A percentile compares a stretch with the other conserved stretches of the same genome.
These are phyloP conservation scores for Buathra laborator DNA, from an alignment of 2,888 invertebrate genomes.

Conservation along the genomic window DNA sequence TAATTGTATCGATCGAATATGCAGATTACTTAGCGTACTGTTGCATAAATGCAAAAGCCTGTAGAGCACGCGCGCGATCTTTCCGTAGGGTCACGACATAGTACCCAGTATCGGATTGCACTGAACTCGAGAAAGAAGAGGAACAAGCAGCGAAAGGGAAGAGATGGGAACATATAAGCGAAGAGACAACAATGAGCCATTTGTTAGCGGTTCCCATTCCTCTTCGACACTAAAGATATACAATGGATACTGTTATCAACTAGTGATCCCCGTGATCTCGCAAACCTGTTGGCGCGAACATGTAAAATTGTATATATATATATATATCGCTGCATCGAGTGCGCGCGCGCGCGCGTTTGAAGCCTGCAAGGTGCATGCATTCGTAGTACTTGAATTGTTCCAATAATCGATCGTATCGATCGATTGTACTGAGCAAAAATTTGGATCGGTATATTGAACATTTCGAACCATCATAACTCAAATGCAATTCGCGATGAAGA, in stretches of 20 bases:
- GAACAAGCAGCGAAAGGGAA: slow-evolving; percentile 17
- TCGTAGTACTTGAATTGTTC: not conserved
- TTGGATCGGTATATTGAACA: not conserved
- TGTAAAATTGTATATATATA: not conserved
- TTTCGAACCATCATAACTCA: not conserved
- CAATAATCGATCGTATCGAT: not conserved
- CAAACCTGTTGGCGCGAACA: slow-evolving; percentile 71
- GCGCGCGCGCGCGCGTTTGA: slow-evolving; percentile 11
- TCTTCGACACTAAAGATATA: slow-evolving; percentile 71
- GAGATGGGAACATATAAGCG: slow-evolving; percentile 52
- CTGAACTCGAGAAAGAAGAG: slow-evolving; percentile 40
- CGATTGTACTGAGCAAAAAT: not conserved
- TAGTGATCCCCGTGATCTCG: slow-evolving; percentile 77
- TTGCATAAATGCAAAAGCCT: slow-evolving; percentile 26
- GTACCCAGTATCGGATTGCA: slow-evolving; percentile 20
- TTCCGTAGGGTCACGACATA: slow-evolving; percentile 66
- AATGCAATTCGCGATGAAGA: no score
- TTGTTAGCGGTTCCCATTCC: slow-evolving; percentile 78
- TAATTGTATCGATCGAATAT: not conserved
- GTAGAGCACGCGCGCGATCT: slow-evolving; percentile 32
- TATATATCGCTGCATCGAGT: slow-evolving; percentile 21
- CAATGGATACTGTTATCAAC: slow-evolving; percentile 82
- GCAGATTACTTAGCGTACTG: not conserved
- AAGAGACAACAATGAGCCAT: slow-evolving; percentile 81
- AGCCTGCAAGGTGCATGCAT: slow-evolving; percentile 8